Evolutionary conservation across 2,797 vertebrate genomes (phyloP).

Genomic region (Fundulus diaphanus): DNA sequence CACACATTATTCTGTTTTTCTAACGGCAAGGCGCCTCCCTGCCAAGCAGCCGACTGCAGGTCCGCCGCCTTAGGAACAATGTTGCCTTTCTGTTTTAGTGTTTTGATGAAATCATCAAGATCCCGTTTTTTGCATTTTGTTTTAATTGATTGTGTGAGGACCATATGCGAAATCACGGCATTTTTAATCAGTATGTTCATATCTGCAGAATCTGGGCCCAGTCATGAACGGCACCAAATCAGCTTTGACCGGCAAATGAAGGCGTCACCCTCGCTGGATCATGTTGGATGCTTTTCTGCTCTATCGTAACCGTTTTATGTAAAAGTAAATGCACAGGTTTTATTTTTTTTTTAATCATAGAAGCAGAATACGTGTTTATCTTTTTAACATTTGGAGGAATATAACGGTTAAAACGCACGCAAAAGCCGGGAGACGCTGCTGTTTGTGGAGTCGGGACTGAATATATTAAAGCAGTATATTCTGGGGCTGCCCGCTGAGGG

Average conservation of each 20-base stretch:
- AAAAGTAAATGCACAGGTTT: not conserved
- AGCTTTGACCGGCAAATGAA: not conserved
- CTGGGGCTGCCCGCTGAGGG: constrained; percentile 7
- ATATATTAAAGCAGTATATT: constrained; percentile 12
- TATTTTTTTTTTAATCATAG: not conserved
- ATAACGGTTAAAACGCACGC: constrained; percentile 7
- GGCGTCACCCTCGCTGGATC: not conserved
- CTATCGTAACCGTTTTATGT: not conserved
- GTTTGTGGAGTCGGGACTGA: not conserved
- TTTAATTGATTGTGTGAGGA: not conserved
- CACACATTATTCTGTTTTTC: not conserved
- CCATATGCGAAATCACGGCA: not conserved
- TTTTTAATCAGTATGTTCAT: not conserved
- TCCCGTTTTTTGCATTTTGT: not conserved
- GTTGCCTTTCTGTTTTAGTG: no score
- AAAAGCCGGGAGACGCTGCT: constrained; percentile 10
- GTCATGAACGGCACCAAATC: not conserved
- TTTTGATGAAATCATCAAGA: no score
- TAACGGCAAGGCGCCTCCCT: not conserved
- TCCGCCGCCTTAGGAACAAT: not conserved
- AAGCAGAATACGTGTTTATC: not conserved
- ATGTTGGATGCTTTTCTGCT: not conserved
- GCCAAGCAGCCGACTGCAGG: not conserved
- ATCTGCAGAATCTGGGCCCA: not conserved
- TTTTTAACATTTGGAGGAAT: not conserved